A percentile compares a stretch with the other conserved stretches of the same genome.
Evolutionary conservation across 2,888 invertebrate species (phyloP).

Genomic region (Scaptomyza reducta): DNA sequence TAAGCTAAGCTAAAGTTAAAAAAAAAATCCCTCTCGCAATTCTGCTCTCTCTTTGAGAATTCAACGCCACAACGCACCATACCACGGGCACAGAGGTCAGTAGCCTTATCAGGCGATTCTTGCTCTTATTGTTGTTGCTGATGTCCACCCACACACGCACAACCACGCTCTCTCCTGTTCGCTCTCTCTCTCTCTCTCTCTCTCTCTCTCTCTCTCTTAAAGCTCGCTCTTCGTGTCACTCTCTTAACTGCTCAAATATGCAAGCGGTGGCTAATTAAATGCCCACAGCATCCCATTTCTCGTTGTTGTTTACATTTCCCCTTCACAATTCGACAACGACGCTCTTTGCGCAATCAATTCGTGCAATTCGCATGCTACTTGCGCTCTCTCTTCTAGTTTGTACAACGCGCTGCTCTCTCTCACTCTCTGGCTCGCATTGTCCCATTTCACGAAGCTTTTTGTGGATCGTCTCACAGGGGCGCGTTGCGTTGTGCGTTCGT

Average conservation of each 20-base stretch:
- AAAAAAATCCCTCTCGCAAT: not conserved
- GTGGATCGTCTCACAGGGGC: slow-evolving; percentile 5
- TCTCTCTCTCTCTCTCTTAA: slow-evolving; percentile 9
- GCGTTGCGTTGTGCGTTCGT: slow-evolving; percentile 14
- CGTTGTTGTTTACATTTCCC: slow-evolving; percentile 78
- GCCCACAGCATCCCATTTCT: slow-evolving; percentile 54
- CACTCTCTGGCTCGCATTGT: slow-evolving; percentile 19
- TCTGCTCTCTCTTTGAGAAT: slow-evolving; percentile 20
- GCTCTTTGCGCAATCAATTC: slow-evolving; percentile 31
- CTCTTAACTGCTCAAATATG: slow-evolving; percentile 60
- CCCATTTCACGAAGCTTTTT: slow-evolving; percentile 50
- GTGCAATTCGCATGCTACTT: slow-evolving; percentile 7
- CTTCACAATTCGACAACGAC: slow-evolving; percentile 15
- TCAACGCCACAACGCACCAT: slow-evolving; percentile 64
- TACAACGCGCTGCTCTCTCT: slow-evolving; percentile 5
- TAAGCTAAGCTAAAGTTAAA: slow-evolving; percentile 32
- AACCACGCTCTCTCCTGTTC: slow-evolving; percentile 10
- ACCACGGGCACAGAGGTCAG: slow-evolving; percentile 68
- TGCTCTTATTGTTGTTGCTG: slow-evolving; percentile 19
- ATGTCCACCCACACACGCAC: slow-evolving; percentile 50
- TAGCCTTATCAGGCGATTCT: slow-evolving; percentile 70
- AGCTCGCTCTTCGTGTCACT: slow-evolving; percentile 8
- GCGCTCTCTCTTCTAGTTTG: slow-evolving; percentile 11
- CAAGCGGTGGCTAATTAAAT: slow-evolving; percentile 83
- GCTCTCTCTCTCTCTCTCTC: slow-evolving; percentile 3